Conservation (phyloP, 1,140 invertebrate genomes). For the Pogonomyrmex californicus region DNA sequence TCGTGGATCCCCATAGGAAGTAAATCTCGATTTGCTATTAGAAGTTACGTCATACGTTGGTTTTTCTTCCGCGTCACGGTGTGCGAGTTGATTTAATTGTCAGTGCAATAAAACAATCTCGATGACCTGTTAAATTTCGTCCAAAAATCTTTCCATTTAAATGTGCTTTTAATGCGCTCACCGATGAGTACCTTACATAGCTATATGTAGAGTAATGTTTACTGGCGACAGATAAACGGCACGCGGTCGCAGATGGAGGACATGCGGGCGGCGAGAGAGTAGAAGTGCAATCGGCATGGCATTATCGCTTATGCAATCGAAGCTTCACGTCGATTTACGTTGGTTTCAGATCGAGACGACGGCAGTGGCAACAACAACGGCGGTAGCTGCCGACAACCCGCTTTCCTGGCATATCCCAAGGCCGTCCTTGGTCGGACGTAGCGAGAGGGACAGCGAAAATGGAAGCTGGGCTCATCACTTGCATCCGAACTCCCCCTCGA, state of each 20-base stretch:
- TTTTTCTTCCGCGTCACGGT: background rate
- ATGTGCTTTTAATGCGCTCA: conserved; percentile 43
- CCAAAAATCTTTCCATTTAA: conserved; percentile 40
- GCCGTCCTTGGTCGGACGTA: conserved; percentile 89
- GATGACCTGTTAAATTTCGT: background rate
- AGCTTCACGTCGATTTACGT: conserved; percentile 77
- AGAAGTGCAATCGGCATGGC: conserved; percentile 70
- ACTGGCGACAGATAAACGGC: conserved; percentile 69
- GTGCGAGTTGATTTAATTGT: background rate
- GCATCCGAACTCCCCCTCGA: conserved; percentile 85
- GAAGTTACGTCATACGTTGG: background rate
- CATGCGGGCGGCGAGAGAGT: conserved; percentile 74
- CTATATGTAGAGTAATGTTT: conserved; percentile 59
- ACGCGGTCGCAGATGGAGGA: conserved; percentile 65
- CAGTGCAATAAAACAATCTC: conserved; percentile 7
- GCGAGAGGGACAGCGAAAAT: conserved; percentile 84
- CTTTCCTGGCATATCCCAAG: conserved; percentile 92
- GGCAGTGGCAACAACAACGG: conserved; percentile 73
- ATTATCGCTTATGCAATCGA: conserved; percentile 79
- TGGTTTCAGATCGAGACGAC: conserved; percentile 88
- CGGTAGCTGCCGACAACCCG: conserved; percentile 73
- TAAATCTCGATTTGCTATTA: background rate
- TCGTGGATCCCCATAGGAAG: background rate
- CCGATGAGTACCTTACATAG: conserved; percentile 1
- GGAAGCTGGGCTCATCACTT: conserved; percentile 83